These are phyloP conservation scores for Drosophila bocqueti DNA, from an alignment of 1,140 invertebrate genomes.

Conservation along the genomic window DNA sequence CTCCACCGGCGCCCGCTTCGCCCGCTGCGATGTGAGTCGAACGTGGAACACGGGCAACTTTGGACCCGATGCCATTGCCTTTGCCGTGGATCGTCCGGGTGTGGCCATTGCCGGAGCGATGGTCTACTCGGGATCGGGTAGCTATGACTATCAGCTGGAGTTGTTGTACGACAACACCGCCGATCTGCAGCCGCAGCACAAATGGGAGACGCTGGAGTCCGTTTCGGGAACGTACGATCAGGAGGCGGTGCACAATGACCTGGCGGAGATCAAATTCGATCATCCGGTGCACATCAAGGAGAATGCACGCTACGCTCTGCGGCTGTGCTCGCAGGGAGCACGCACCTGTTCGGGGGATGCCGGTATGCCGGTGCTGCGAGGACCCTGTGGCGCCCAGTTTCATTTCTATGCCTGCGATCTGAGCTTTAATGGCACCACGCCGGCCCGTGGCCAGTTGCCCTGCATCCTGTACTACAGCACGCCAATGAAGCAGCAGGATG, in stretches of 20 bases:
- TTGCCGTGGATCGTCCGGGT: constrained; percentile 95
- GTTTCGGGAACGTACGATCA: constrained; percentile 82
- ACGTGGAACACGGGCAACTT: constrained; percentile 99
- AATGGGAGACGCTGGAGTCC: constrained; percentile 83
- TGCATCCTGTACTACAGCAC: constrained; percentile 94
- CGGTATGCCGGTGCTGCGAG: constrained; percentile 93
- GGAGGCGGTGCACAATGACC: constrained; percentile 89
- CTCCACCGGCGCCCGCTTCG: constrained; percentile 95
- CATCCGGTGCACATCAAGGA: constrained; percentile 95
- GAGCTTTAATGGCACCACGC: constrained; percentile 97
- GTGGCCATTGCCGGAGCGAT: constrained; percentile 94
- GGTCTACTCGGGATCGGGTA: constrained; percentile 94
- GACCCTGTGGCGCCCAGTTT: constrained; percentile 96
- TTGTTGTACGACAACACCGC: constrained; percentile 91
- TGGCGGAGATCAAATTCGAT: constrained; percentile 96
- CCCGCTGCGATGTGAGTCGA: constrained; percentile 93
- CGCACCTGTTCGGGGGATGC: constrained; percentile 97
- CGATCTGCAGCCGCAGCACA: constrained; percentile 85
- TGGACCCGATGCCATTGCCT: constrained; percentile 98
- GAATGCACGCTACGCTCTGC: constrained; percentile 94
- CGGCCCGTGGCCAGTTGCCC: constrained; percentile 97
- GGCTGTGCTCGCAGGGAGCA: constrained; percentile 95
- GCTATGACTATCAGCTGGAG: constrained; percentile 96
- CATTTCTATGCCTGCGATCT: constrained; percentile 96
- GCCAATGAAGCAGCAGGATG: constrained; percentile 77